Evolutionary conservation across 1,140 invertebrate species (phyloP), one percentile per base, ranked within the genome.

Genomic region (Dufourea novaeangliae): DNA sequence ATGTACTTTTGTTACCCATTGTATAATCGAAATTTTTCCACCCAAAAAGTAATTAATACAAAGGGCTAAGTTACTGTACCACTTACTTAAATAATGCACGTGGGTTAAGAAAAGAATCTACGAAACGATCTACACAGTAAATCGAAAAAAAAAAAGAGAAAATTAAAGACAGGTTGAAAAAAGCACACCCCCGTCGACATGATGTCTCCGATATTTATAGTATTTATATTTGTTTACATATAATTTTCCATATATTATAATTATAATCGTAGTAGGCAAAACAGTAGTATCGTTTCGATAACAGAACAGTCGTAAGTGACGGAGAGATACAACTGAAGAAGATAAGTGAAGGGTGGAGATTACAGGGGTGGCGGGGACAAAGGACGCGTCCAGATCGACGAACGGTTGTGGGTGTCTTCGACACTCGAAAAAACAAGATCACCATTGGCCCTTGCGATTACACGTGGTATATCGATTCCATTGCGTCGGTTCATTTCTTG

Each of bases 171-270:
- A 27, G 73, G 66, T 50, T 46, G 11, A 8, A 73, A 17, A n/a
- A 37, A 76, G 14, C 39, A 57, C 14, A 69, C 22, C n/a, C n/a
- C n/a, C 11, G 46, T 0, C 4, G 8, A 12, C 8, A n/a, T 78
- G 72, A 74, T 72, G 72, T 80, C 52, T 81, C 63, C 77, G 39
- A 39, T 85, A 86, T 84, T 86, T 80, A 83, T 80, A 87, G 78
- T 86, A 87, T 88, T 85, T 83, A 81, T 88, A 88, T 87, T 78
- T 84, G 72, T 82, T 84, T 86, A 86, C 85, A 83, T 85, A 86
- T 81, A 86, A 86, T 84, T 86, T 76, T 85, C 66, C 84, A 87
- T 87, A 87, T 86, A 82, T 82, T 73, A 83, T 87, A 82, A 83
- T 86, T 71, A 79, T 84, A 86, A 86, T 86, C 83, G 59, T 46